Evolutionary conservation across 2,113 vertebrate genomes (phyloP).

Genomic region (Tretioscincus oriximinensis): DNA sequence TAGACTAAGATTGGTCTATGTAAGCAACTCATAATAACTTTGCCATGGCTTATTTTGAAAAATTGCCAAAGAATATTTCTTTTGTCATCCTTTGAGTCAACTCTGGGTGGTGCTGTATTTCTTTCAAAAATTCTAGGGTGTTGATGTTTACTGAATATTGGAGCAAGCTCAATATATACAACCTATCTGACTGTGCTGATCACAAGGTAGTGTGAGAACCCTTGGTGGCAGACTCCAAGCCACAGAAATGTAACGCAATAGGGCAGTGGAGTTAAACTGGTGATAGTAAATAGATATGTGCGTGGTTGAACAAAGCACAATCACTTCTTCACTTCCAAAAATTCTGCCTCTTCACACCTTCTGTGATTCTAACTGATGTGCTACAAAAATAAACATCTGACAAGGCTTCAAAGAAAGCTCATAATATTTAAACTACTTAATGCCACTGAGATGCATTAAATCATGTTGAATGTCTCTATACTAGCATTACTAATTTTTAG

Average conservation of each 20-base stretch:
- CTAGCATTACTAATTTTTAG: not conserved
- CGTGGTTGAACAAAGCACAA: no score
- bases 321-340: no score
- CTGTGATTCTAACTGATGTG: not conserved
- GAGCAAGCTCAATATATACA: not conserved
- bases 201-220: no score
- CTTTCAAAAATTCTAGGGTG: not conserved
- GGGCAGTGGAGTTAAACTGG: not conserved
- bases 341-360: no score
- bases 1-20: not conserved
- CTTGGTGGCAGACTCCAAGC: not conserved
- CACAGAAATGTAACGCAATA: not conserved
- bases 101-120: not conserved
- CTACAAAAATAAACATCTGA: not conserved
- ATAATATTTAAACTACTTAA: not conserved
- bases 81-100: not conserved
- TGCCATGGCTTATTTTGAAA: not conserved
- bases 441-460: not conserved
- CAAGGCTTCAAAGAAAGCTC: not conserved
- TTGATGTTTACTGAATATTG: not conserved
- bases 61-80: not conserved
- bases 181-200: not conserved
- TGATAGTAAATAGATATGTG: no score
- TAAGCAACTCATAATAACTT: not conserved
- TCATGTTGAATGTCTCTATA: not conserved